Conservation (phyloP, 2,113 vertebrate species). For the Chrysemys picta region DNA sequence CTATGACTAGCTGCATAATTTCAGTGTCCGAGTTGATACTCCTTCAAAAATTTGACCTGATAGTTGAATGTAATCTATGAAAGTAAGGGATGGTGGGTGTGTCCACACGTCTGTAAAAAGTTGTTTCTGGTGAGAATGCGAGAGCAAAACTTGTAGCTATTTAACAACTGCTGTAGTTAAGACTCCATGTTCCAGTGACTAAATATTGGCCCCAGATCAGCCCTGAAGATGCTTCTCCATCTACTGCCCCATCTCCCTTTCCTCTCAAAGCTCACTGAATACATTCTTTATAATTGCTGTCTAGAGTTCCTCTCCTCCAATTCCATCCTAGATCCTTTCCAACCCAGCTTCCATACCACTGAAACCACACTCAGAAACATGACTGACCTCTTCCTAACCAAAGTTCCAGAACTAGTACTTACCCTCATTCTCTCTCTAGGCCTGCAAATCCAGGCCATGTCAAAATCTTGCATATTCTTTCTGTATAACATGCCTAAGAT, state of each 20-base stretch:
- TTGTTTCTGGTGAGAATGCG: neutral
- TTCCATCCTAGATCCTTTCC: neutral
- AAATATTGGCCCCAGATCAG: neutral
- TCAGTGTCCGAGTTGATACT: neutral
- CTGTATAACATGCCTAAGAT: neutral
- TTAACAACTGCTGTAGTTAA: neutral
- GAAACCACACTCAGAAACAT: neutral
- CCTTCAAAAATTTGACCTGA: neutral
- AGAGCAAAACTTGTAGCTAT: neutral
- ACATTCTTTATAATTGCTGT: too few species aligned
- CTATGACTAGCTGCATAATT: neutral
- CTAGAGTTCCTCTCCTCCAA: too few species aligned
- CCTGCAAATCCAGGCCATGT: too few species aligned
- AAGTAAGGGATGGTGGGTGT: neutral
- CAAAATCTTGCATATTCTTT: neutral
- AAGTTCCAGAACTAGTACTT: neutral
- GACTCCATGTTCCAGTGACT: neutral
- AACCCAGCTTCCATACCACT: neutral
- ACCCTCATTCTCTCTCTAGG: too few species aligned
- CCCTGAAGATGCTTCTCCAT: neutral
- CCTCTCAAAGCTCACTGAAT: neutral
- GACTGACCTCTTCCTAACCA: neutral
- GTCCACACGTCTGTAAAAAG: neutral
- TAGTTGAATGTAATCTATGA: neutral
- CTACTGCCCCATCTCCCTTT: neutral